Conservation (phyloP, 1,140 invertebrate species). For the Cataglyphis hispanica region DNA sequence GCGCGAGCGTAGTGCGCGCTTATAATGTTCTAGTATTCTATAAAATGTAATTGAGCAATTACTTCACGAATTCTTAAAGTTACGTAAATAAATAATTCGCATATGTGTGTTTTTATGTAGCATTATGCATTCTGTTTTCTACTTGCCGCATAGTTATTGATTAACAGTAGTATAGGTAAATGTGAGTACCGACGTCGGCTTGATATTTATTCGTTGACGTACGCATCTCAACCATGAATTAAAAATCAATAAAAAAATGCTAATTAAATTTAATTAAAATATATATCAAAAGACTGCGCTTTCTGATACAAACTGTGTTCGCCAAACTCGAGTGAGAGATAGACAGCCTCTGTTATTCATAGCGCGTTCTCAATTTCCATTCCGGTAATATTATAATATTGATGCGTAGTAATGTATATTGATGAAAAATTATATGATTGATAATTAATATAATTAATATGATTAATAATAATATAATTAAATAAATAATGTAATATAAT, state of each 20-base stretch:
- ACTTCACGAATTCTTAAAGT: background rate
- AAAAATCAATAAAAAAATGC: background rate
- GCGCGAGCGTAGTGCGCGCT: too few relatives aligned
- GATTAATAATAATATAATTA: too few relatives aligned
- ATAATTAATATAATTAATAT: background rate
- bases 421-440: background rate
- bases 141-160: background rate
- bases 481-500: too few relatives aligned
- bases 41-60: background rate
- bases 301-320: too few relatives aligned
- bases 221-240: background rate
- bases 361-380: background rate
- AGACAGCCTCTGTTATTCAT: background rate
- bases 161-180: constrained; percentile 30
- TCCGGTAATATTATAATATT: background rate
- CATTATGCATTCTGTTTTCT: background rate
- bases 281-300: background rate
- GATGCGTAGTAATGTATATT: background rate
- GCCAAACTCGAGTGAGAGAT: background rate
- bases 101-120: background rate
- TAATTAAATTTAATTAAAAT: background rate
- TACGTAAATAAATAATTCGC: background rate
- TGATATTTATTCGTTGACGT: background rate
- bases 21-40: background rate
- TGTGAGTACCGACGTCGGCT: background rate